Conservation (phyloP, 1,140 invertebrate genomes). For the Arctopsyche grandis region DNA sequence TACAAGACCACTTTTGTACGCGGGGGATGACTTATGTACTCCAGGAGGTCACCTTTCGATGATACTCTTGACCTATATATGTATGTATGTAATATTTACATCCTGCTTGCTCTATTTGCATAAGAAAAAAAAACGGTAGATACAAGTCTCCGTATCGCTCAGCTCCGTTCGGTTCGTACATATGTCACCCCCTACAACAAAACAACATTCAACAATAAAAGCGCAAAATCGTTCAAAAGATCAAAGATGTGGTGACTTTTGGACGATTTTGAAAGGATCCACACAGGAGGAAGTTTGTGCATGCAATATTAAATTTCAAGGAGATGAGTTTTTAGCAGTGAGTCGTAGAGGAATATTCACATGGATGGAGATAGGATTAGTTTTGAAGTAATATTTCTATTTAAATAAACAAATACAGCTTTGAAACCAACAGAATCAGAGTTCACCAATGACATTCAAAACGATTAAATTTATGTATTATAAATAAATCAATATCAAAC, state of each 20-base stretch:
- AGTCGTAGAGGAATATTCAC: background rate
- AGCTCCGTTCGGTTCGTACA: constrained; percentile 42
- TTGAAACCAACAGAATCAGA: background rate
- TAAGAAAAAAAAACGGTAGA: constrained; percentile 15
- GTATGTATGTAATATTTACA: background rate
- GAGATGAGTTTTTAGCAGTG: background rate
- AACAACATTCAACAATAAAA: constrained; percentile 46
- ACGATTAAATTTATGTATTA: too few species aligned
- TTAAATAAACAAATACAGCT: too few species aligned
- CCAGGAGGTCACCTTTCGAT: background rate
- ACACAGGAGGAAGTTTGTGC: constrained; percentile 1
- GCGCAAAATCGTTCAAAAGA: constrained; percentile 11
- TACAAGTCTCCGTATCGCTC: background rate
- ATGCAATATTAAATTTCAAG: background rate
- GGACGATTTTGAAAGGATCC: background rate
- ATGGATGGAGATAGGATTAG: too few species aligned
- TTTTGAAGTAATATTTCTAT: too few species aligned
- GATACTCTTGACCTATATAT: background rate
- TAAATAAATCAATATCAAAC: too few species aligned
- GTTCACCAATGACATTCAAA: too few species aligned
- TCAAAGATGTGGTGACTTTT: background rate
- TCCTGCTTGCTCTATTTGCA: background rate
- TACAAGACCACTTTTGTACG: constrained; percentile 48
- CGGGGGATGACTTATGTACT: constrained; percentile 52
- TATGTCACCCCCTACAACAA: constrained; percentile 52